Conservation (phyloP, 2,113 vertebrate genomes). For the Cyprinodon variegatus region DNA sequence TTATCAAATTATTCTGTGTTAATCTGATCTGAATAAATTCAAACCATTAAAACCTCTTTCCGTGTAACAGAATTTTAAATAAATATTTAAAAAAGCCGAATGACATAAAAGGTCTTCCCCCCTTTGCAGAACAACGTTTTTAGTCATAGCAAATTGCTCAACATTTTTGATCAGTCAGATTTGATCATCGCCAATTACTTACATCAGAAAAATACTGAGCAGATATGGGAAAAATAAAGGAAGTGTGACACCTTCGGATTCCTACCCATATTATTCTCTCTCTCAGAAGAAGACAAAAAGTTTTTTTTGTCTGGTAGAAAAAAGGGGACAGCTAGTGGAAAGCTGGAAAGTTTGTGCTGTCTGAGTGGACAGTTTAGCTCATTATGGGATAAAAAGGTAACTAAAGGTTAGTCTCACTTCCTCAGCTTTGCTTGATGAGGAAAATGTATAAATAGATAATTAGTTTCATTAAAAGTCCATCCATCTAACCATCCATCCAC, state of each 20-base stretch:
- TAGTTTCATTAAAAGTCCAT: neutral
- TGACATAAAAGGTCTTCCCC: neutral
- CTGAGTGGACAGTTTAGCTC: neutral
- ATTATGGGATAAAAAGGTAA: neutral
- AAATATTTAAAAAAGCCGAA: neutral
- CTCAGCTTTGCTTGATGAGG: neutral
- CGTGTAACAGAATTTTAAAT: neutral
- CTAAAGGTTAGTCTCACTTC: slow-evolving; percentile 64
- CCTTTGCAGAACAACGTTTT: neutral
- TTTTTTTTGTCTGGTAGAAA: slow-evolving; percentile 54
- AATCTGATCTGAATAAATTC: neutral
- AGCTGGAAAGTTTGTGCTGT: slow-evolving; percentile 53
- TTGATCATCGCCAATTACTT: neutral
- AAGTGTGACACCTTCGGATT: slow-evolving; percentile 3
- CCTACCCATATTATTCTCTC: slow-evolving; percentile 10
- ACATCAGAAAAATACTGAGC: neutral
- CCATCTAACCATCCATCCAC: too few species aligned
- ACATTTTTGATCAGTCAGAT: neutral
- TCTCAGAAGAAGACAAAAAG: slow-evolving; percentile 18
- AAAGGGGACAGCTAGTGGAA: slow-evolving; percentile 33
- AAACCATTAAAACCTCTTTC: neutral
- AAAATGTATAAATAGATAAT: neutral
- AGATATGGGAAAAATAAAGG: slow-evolving; percentile 34
- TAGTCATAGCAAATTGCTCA: neutral
- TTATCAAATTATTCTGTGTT: neutral